phyloP scores from a whole-genome alignment of 2,797 vertebrate species.

The Melopsittacus undulatus region DNA sequence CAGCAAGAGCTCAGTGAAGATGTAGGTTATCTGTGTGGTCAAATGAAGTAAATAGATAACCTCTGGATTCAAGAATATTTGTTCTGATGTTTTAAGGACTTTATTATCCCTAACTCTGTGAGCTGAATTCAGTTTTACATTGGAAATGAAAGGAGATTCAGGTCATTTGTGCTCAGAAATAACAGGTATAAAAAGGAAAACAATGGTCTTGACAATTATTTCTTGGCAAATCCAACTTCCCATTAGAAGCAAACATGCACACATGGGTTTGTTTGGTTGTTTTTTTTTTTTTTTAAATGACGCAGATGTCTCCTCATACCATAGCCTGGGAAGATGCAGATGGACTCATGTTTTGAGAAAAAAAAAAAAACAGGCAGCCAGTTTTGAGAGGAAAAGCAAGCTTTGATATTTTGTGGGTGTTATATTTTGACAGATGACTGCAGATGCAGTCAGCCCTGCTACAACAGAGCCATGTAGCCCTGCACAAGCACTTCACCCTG shows the following conservation, averaged over 20 bases:
- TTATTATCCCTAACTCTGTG: neutral
- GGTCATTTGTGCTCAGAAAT: neutral
- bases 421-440: neutral
- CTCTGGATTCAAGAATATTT: neutral
- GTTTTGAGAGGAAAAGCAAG: slow-evolving; percentile 4
- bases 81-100: neutral
- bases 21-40: neutral
- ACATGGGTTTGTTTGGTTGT: neutral
- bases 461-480: neutral
- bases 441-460: neutral
- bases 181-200: neutral
- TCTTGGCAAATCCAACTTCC: slow-evolving; percentile 32
- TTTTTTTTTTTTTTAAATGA: neutral
- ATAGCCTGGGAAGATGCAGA: slow-evolving; percentile 5
- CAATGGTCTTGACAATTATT: neutral
- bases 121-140: neutral
- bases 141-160: neutral
- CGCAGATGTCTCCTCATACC: neutral
- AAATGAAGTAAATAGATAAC: neutral
- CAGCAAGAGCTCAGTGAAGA: neutral
- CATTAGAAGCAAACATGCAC: neutral
- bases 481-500: neutral
- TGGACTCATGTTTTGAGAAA: slow-evolving; percentile 6
- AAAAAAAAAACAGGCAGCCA: slow-evolving; percentile 32
- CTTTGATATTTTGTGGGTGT: neutral